Evolutionary conservation across 2,888 invertebrate genomes (phyloP).

Genomic region (Sesia apiformis): DNA sequence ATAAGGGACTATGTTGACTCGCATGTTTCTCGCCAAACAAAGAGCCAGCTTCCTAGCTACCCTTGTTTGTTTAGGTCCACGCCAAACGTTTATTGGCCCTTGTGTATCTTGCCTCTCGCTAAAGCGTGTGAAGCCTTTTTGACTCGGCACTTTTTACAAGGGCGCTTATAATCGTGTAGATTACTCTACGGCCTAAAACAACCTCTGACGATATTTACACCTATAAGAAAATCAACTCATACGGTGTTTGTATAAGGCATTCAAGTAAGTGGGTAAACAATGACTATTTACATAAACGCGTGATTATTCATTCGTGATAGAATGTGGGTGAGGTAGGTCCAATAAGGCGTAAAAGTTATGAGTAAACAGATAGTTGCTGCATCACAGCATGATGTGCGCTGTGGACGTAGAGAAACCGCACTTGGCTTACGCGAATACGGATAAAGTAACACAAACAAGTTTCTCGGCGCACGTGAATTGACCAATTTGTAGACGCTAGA

Average conservation of each 20-base stretch:
- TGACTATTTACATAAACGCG: background rate
- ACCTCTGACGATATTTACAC: conserved; percentile 16
- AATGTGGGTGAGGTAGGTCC: background rate
- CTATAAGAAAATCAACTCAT: conserved; percentile 9
- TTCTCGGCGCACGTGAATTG: conserved; percentile 44
- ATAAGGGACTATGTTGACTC: conserved; percentile 51
- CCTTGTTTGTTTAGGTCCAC: conserved; percentile 72
- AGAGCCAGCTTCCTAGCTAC: conserved; percentile 71
- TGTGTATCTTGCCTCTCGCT: conserved; percentile 66
- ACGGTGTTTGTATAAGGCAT: background rate
- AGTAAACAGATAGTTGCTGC: background rate
- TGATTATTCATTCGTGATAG: background rate
- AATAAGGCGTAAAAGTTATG: background rate
- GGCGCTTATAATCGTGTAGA: conserved; percentile 58
- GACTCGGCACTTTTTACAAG: conserved; percentile 70
- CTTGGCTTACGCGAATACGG: conserved; percentile 24
- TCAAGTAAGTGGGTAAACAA: background rate
- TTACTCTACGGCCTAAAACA: conserved; percentile 39
- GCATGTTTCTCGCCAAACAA: conserved; percentile 69
- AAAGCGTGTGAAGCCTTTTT: conserved; percentile 67
- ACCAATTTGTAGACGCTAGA: conserved; percentile 51
- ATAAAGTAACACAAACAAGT: conserved; percentile 41
- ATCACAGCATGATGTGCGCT: conserved; percentile 10
- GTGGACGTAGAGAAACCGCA: conserved; percentile 31
- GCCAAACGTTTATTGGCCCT: conserved; percentile 70